Percentiles rank a stretch among this genome's conserved stretches.
Conservation (phyloP, 2,888 invertebrate genomes). For the Deilephila elpenor region DNA sequence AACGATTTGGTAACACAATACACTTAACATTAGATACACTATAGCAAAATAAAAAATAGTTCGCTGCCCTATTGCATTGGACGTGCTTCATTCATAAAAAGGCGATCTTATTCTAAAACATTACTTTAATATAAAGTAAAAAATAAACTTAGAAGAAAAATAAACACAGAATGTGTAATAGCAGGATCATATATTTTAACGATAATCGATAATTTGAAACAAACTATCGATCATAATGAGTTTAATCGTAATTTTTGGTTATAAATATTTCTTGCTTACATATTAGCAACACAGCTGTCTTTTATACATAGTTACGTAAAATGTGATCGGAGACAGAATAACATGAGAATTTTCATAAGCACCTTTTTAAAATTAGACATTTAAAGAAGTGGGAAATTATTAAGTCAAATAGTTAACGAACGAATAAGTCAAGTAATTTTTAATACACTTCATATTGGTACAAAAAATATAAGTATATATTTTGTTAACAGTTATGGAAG, state of each 20-base stretch:
- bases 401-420: background rate
- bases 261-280: background rate
- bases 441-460: background rate
- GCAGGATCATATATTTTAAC: background rate
- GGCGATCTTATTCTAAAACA: slow-evolving; percentile 67
- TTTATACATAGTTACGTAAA: background rate
- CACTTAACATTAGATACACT: slow-evolving; percentile 49
- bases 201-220: background rate
- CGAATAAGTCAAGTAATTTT: background rate
- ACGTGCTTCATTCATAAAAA: slow-evolving; percentile 67
- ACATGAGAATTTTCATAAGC: background rate
- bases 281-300: slow-evolving; percentile 3
- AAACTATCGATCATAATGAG: background rate
- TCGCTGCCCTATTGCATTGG: slow-evolving; percentile 68
- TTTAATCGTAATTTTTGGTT: slow-evolving; percentile 3
- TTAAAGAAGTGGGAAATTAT: background rate
- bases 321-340: slow-evolving; percentile 8
- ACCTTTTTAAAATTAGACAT: background rate
- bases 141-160: slow-evolving; percentile 35
- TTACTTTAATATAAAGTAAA: slow-evolving; percentile 77
- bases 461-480: background rate
- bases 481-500: background rate
- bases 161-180: slow-evolving; percentile 29
- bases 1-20: slow-evolving; percentile 50
- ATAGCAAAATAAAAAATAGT: slow-evolving; percentile 55